Base-by-base conservation (phyloP, 2,888 invertebrate genomes). In the Cantharis nigra region DNA sequence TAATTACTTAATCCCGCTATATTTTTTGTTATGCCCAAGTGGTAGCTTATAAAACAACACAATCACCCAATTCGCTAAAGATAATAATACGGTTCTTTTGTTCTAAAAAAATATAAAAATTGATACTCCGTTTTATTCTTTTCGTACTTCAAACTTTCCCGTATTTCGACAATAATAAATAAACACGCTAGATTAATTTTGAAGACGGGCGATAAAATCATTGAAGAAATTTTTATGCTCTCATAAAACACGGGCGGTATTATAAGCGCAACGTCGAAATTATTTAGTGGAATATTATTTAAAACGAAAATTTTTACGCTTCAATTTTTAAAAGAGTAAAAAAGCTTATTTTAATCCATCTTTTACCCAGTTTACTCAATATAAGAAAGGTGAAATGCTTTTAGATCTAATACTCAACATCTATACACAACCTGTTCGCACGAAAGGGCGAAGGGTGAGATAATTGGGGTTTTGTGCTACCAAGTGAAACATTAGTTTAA, bases 181-280 rank as follows among this genome's bases (percentile, higher is more conserved):
- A 81, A 80, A 78, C 81, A 82, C 82, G 82, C 80, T 82, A 83
- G 83, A 83, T 83, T 83, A 83, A 83, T 82, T 81, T 78, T 80
- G 80, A 82, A 80, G 81, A 81, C 80, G 81, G 80, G 79, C 80
- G 80, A 81, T 83, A 83, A 83, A 83, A 83, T 83, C 83, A 83
- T 83, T 83, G 81, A 79, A 78, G 82, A 80, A 82, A 82, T 81
- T 81, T 83, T 83, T 83, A 83, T 81, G 81, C 71, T 78, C 77
- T 80, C 81, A 77, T 82, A 83, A 83, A 83, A 80, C 80, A 79
- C 73, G 78, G 80, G 80, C 71, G 49, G 49, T 49, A 49, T 49
- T 49, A 49, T 49, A 49, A 49, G 49, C 49, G 49, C 49, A 49
- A 49, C 49, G 49, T 49, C 49, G 49, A 49, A 49, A 49, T 49